Conservation (phyloP, 92 coral and sea anemone species). For the Paragorgia papillata region DNA sequence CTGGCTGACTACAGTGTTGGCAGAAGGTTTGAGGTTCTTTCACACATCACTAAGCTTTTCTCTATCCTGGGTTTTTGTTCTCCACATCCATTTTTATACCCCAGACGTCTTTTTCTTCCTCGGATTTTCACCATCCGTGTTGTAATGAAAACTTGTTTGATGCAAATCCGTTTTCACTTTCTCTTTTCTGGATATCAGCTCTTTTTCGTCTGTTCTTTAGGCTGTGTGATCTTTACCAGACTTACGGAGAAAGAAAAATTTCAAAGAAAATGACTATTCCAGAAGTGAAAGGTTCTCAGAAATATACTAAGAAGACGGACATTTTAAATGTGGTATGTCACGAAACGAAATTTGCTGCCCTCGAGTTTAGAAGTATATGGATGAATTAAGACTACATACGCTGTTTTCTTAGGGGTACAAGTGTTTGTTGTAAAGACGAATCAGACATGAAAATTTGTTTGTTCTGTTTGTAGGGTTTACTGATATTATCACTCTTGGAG, state of each 20-base stretch:
- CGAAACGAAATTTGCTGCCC: neutral
- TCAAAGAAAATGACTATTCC: neutral
- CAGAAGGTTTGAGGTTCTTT: constrained; percentile 61
- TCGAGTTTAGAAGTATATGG: no score
- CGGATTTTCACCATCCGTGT: no score
- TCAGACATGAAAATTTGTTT: no score
- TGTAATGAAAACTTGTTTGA: no score
- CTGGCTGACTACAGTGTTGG: constrained; percentile 93
- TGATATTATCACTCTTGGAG: constrained; percentile 68
- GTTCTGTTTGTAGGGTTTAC: constrained; percentile 60
- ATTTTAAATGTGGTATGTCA: constrained; percentile 78
- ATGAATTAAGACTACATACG: no score
- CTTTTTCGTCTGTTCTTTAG: constrained; percentile 35
- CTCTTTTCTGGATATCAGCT: no score
- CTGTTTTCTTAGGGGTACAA: no score
- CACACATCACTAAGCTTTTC: neutral
- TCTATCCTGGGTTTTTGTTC: no score
- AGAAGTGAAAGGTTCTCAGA: constrained; percentile 20
- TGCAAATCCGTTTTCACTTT: neutral
- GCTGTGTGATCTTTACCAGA: constrained; percentile 77
- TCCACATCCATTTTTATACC: no score
- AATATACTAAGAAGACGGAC: constrained; percentile 58
- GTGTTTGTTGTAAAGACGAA: no score
- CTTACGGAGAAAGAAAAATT: constrained; percentile 59
- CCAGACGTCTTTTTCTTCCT: no score